Percentiles rank a stretch among this genome's conserved stretches.
phyloP scores from a whole-genome alignment of 2,113 vertebrate genomes.

The Oenanthe melanoleuca region DNA sequence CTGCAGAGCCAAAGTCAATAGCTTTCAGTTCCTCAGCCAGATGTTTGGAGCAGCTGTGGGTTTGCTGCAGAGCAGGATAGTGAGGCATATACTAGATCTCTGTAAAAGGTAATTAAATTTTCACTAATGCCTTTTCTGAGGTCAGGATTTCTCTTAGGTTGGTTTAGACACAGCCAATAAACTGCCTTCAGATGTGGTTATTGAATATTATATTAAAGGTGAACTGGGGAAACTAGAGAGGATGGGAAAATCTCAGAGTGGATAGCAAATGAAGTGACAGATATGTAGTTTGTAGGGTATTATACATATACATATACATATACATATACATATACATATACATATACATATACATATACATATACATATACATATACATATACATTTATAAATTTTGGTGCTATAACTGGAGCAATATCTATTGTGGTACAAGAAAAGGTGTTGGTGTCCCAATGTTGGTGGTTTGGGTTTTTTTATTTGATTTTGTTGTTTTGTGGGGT shows the following conservation, averaged over 20 bases:
- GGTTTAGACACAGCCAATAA: background rate
- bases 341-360: too few relatives aligned
- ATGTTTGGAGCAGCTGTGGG: background rate
- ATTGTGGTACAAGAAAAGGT: background rate
- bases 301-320: too few relatives aligned
- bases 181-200: background rate
- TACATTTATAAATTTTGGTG: background rate
- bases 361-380: too few relatives aligned
- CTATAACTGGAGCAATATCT: background rate
- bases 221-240: background rate
- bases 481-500: background rate
- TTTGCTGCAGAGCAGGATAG: background rate
- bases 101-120: background rate
- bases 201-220: background rate
- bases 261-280: background rate
- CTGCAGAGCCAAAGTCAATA: background rate
- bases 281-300: background rate
- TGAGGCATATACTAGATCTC: background rate
- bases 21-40: background rate
- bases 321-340: too few relatives aligned
- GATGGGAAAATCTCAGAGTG: background rate
- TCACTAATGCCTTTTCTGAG: background rate
- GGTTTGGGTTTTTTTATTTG: background rate
- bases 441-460: background rate
- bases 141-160: background rate